These are phyloP conservation scores for Myotis pilosus DNA, from an alignment of 2,797 vertebrate species.

Conservation along the genomic window DNA sequence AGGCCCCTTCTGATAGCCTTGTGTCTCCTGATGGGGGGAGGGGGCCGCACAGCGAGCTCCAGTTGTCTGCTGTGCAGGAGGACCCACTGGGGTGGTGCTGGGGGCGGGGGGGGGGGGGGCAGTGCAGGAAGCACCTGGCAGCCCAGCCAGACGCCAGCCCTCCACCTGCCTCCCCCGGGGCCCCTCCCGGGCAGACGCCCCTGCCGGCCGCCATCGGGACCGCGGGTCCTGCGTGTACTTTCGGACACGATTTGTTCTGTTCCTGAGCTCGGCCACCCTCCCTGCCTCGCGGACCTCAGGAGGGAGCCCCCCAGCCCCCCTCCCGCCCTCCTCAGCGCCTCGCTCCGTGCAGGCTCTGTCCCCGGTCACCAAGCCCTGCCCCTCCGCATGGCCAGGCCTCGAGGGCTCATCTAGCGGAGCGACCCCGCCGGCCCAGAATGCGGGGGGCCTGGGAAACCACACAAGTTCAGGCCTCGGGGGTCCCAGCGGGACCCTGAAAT, in stretches of 20 bases:
- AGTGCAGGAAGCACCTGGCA: constrained; percentile 65
- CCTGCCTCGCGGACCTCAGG: background rate
- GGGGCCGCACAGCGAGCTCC: background rate
- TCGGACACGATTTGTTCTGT: accelerated
- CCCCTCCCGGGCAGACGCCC: background rate
- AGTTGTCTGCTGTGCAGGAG: background rate
- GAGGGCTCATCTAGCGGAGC: accelerated
- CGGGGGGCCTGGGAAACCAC: background rate
- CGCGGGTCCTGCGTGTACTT: accelerated
- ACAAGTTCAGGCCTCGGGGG: accelerated
- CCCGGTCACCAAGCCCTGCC: accelerated
- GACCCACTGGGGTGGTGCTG: background rate
- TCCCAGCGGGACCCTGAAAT: background rate
- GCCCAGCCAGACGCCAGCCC: constrained; percentile 16
- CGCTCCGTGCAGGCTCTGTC: too few species aligned
- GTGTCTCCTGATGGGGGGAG: background rate
- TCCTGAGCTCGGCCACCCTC: accelerated
- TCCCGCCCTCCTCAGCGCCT: accelerated
- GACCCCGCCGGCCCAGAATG: accelerated
- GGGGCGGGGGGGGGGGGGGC: accelerated
- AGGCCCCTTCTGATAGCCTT: background rate
- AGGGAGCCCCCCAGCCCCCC: accelerated
- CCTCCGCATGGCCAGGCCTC: accelerated
- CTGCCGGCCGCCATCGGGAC: background rate
- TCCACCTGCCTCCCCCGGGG: background rate